Percentiles rank a stretch among this genome's conserved stretches.
Conservation (phyloP, 2,797 vertebrate genomes). For the Neomorphus geoffroyi region DNA sequence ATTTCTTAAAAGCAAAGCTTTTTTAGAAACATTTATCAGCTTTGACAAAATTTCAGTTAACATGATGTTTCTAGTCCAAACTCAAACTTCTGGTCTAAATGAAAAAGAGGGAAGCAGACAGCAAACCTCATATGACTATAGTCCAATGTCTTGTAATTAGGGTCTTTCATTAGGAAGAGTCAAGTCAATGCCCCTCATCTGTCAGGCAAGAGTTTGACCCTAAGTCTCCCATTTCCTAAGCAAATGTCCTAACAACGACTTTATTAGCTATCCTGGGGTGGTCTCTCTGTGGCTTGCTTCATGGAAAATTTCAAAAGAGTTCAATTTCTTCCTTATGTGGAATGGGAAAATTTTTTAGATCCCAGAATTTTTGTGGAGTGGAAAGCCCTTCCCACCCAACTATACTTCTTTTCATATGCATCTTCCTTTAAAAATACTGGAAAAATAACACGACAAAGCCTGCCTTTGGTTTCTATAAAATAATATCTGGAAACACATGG, state of each 20-base stretch:
- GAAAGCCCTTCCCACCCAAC: constrained; percentile 64
- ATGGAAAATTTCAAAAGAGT: constrained; percentile 72
- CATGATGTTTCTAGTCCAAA: constrained; percentile 11
- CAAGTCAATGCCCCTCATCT: constrained; percentile 66
- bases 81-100: constrained; percentile 30
- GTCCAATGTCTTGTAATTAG: constrained; percentile 41
- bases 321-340: constrained; percentile 72
- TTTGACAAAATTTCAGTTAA: constrained; percentile 32
- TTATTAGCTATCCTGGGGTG: constrained; percentile 71
- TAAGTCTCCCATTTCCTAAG: constrained; percentile 65
- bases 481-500: constrained; percentile 58
- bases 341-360: constrained; percentile 70
- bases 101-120: constrained; percentile 7
- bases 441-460: constrained; percentile 30
- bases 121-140: neutral
- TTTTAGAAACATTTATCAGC: constrained; percentile 50
- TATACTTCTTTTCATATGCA: constrained; percentile 64
- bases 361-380: constrained; percentile 65
- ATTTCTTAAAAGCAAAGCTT: neutral
- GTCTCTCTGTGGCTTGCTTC: constrained; percentile 70
- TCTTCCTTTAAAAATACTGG: constrained; percentile 58
- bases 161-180: constrained; percentile 59
- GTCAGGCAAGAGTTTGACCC: constrained; percentile 64
- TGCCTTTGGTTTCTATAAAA: constrained; percentile 57
- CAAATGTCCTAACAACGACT: constrained; percentile 62